A percentile compares a stretch with the other conserved stretches of the same genome.
phyloP scores from a whole-genome alignment of 64 coral and sea anemone species.

The Dendronephthya gigantea region DNA sequence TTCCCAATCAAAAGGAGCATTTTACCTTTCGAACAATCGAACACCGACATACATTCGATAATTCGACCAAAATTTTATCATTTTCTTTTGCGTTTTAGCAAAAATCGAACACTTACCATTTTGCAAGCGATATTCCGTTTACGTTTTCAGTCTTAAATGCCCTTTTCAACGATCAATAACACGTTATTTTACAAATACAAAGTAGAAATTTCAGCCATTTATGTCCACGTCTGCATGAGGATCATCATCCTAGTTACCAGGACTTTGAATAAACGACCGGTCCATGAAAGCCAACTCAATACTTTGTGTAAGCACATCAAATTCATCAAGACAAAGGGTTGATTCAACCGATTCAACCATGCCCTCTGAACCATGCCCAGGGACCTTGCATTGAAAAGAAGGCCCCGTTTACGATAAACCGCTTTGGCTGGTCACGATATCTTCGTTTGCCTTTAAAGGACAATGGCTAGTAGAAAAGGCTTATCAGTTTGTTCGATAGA shows the following conservation, averaged over 20 bases:
- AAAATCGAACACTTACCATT: not conserved
- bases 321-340: no score
- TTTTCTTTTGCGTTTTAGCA: not conserved
- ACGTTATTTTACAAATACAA: not conserved
- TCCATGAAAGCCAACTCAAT: no score
- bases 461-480: no score
- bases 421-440: no score
- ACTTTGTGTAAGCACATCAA: no score
- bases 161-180: not conserved
- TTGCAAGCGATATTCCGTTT: not conserved
- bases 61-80: not conserved
- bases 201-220: not conserved
- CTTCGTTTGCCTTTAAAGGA: no score
- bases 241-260: not conserved
- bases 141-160: not conserved
- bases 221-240: constrained; percentile 5
- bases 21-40: not conserved
- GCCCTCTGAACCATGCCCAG: no score
- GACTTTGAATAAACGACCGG: no score
- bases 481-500: no score
- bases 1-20: not conserved
- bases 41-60: not conserved
- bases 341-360: no score
- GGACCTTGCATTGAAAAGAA: no score
- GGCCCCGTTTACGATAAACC: no score